A percentile compares a stretch with the other conserved stretches of the same genome.
These are phyloP conservation scores for Chrysina gloriosa DNA, from an alignment of 2,888 invertebrate genomes.

Conservation along the genomic window DNA sequence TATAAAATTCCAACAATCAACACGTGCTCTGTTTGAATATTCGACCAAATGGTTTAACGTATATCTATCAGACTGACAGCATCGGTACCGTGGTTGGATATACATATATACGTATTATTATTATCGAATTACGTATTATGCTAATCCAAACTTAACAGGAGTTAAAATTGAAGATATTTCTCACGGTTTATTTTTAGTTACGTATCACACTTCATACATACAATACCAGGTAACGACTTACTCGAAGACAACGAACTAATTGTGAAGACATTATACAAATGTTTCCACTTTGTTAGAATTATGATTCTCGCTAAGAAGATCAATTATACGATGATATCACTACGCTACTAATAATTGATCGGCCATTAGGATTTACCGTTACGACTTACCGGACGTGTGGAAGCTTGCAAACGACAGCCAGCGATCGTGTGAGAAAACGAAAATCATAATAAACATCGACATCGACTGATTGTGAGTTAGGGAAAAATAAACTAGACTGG, in stretches of 20 bases:
- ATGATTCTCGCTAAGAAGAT: neutral
- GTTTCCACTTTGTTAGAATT: constrained; percentile 19
- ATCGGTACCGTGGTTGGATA: no score
- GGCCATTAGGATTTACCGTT: constrained; percentile 25
- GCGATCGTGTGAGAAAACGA: constrained; percentile 28
- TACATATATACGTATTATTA: no score
- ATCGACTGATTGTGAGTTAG: neutral
- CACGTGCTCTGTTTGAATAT: no score
- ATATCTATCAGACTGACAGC: no score
- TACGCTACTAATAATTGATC: constrained; percentile 25
- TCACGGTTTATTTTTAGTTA: constrained; percentile 7
- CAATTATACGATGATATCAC: constrained; percentile 29
- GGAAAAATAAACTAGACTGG: neutral
- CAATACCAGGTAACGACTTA: neutral
- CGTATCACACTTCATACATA: neutral
- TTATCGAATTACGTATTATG: neutral
- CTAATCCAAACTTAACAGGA: neutral
- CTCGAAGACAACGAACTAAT: neutral
- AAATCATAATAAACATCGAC: neutral
- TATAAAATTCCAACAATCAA: no score
- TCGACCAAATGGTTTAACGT: no score
- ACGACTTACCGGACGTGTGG: neutral
- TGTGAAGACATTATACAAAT: constrained; percentile 21
- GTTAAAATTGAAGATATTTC: neutral
- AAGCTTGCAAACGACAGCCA: constrained; percentile 16